Conservation (phyloP, 1,140 invertebrate genomes). For the Phortica variegata region DNA sequence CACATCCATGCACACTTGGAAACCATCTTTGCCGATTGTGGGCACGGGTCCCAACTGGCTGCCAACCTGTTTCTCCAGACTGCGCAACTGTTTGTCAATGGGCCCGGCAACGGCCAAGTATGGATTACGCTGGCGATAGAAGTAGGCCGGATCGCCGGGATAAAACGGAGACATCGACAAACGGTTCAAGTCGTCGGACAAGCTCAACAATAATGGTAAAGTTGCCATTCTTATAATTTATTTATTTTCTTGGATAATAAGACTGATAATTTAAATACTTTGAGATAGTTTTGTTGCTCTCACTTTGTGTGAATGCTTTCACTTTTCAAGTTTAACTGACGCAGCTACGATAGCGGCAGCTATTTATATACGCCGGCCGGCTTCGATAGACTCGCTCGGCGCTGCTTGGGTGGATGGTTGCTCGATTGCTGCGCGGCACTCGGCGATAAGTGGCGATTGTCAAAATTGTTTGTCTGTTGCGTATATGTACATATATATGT, state of each 20-base stretch:
- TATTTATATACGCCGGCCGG: constrained; percentile 37
- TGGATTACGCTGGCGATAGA: constrained; percentile 27
- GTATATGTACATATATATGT: no score
- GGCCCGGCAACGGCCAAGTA: constrained; percentile 20
- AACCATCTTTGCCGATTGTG: constrained; percentile 61
- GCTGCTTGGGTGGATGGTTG: background rate
- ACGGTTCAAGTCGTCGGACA: constrained; percentile 44
- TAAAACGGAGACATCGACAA: constrained; percentile 39
- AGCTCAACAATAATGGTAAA: constrained; percentile 40
- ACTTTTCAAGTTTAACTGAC: constrained; percentile 34
- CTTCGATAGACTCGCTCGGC: no score
- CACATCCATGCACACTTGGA: constrained; percentile 76
- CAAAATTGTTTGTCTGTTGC: no score
- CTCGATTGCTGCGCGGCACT: constrained; percentile 8
- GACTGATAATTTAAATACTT: no score
- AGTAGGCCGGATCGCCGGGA: constrained; percentile 26
- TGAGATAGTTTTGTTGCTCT: background rate
- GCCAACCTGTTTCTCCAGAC: constrained; percentile 22
- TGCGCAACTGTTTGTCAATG: constrained; percentile 29
- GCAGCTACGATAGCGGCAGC: constrained; percentile 7
- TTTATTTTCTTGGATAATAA: background rate
- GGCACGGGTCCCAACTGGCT: constrained; percentile 13
- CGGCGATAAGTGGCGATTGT: no score
- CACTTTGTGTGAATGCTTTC: constrained; percentile 19
- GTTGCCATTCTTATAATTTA: constrained; percentile 28